These are phyloP conservation scores for Phortica magna DNA, from an alignment of 2,888 invertebrate genomes.

Conservation along the genomic window DNA sequence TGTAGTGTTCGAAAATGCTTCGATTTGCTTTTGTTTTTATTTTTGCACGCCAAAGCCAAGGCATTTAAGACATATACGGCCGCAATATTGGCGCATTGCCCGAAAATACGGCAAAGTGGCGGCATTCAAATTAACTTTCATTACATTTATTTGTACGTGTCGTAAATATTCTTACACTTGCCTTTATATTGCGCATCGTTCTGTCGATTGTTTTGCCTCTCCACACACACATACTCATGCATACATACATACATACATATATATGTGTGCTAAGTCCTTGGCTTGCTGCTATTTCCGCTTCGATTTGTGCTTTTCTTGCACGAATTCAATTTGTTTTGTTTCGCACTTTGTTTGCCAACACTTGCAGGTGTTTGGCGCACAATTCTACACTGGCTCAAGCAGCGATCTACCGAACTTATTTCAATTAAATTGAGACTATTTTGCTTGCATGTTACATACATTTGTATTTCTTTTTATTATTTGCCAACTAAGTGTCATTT, in stretches of 20 bases:
- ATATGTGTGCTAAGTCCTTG: background rate
- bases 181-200: background rate
- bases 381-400: background rate
- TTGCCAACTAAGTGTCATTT: background rate
- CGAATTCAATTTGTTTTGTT: conserved; percentile 9
- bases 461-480: background rate
- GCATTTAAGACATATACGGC: conserved; percentile 20
- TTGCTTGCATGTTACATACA: background rate
- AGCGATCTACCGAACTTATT: too few species aligned
- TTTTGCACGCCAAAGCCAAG: background rate
- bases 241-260: too few species aligned
- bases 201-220: background rate
- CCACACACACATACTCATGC: too few species aligned
- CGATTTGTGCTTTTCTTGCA: conserved; percentile 6
- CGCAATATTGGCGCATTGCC: conserved; percentile 17
- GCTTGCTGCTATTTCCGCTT: conserved; percentile 4
- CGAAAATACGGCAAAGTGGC: conserved; percentile 29
- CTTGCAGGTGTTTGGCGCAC: conserved; percentile 18
- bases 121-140: conserved; percentile 68
- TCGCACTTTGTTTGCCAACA: conserved; percentile 7
- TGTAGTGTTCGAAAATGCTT: background rate
- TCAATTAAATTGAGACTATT: background rate
- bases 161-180: conserved; percentile 13
- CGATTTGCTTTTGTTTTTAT: background rate
- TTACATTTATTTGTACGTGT: conserved; percentile 61